These are phyloP conservation scores for Thomomys bottae DNA, from an alignment of 2,113 vertebrate species.

Conservation along the genomic window DNA sequence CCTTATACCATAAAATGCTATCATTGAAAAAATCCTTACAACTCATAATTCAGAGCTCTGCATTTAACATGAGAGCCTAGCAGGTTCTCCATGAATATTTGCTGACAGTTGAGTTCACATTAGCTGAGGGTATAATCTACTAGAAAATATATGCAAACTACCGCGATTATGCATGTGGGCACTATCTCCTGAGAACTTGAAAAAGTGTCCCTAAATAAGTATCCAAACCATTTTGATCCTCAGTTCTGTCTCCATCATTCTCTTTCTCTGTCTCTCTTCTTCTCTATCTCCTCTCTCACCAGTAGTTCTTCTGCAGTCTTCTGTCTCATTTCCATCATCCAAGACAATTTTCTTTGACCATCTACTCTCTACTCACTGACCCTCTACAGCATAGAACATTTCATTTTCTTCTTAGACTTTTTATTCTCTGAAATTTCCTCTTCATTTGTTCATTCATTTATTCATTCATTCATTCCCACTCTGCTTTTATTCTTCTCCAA, in stretches of 20 bases:
- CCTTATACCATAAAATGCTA: constrained; percentile 51
- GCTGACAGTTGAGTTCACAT: constrained; percentile 53
- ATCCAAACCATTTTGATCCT: neutral
- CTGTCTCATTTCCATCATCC: neutral
- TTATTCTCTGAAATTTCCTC: neutral
- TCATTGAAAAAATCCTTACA: constrained; percentile 44
- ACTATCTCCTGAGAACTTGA: neutral
- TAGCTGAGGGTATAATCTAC: constrained; percentile 41
- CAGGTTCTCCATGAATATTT: constrained; percentile 70
- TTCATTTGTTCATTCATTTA: neutral
- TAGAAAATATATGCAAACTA: constrained; percentile 44
- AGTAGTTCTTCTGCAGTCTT: neutral
- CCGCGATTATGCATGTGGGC: neutral
- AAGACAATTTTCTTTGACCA: neutral
- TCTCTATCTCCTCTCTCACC: neutral
- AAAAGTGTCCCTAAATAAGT: neutral
- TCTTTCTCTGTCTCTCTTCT: accelerated
- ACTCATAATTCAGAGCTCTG: constrained; percentile 68
- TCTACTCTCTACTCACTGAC: neutral
- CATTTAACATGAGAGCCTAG: constrained; percentile 62
- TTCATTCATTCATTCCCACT: neutral
- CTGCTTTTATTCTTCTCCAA: neutral
- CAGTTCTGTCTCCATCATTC: neutral
- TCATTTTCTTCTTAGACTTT: constrained; percentile 12
- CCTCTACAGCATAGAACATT: neutral